Percentiles rank a stretch among this genome's conserved stretches.
phyloP scores from a whole-genome alignment of 2,888 invertebrate species.

The Venusia cambrica region DNA sequence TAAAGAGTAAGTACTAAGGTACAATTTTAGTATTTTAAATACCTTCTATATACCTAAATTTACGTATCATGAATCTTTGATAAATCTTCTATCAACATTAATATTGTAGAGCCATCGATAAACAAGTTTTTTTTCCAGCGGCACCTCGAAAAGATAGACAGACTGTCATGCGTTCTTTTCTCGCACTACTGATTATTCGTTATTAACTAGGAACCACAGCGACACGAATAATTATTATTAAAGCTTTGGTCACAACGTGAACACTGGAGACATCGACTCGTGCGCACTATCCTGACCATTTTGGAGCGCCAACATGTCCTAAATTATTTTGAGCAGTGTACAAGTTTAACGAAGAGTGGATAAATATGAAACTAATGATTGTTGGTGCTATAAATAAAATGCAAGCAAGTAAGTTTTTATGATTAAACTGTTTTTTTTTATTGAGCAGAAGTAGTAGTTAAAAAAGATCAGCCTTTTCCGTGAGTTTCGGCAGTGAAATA shows the following conservation, averaged over 20 bases:
- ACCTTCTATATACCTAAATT: no score
- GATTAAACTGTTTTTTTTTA: no score
- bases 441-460: no score
- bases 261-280: constrained; percentile 3
- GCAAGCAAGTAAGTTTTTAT: constrained; percentile 11
- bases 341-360: neutral
- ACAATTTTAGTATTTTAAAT: no score
- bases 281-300: constrained; percentile 4
- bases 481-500: no score
- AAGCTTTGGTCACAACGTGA: constrained; percentile 15
- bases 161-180: constrained; percentile 21
- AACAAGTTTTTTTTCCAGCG: constrained; percentile 2
- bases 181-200: constrained; percentile 22
- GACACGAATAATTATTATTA: constrained; percentile 9
- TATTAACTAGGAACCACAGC: constrained; percentile 17
- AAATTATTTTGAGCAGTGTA: constrained; percentile 3
- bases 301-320: constrained; percentile 4
- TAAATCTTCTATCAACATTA: no score
- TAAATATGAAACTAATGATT: constrained; percentile 2
- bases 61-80: no score
- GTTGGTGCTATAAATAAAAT: constrained; percentile 2
- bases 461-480: no score
- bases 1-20: no score
- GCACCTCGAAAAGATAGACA: constrained; percentile 9
- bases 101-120: no score